Evolutionary conservation across 2,797 vertebrate species (phyloP), one percentile per base, ranked within the genome.

Genomic region (Macroramphosus scolopax): DNA sequence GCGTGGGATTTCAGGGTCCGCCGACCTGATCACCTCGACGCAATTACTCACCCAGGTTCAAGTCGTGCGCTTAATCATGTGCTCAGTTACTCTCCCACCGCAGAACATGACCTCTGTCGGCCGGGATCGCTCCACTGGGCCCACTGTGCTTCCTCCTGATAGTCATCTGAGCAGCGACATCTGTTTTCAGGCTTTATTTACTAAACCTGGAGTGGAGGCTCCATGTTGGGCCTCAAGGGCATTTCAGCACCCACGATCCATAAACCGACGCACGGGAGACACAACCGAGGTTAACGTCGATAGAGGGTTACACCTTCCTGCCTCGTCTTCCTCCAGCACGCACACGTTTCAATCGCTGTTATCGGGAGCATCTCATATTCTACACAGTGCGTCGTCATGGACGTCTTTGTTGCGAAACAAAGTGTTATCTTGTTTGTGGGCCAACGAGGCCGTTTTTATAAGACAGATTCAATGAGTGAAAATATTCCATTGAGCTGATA

Each of bases 151-250:
- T 74, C 68, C 61, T 63, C 68, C 61, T 41, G 68, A 72, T 59
- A 28, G 54, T 45, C 36, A 54, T 72, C 74, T 59, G 49, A 68
- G 68, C 30, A 29, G 34, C 20, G 31, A 71, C 78, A 76, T 79
- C 75, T 77, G 72, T 74, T 82, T 81, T 65, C 58, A 61, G 63
- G 47, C 34, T 30, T 52, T 73, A 65, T 79, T 83, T 76, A 72
- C 67, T 63, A 61, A 77, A 79, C 46, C 22, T 17, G 17, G 54
- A 73, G 51, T 35, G 63, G 24, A 79, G 74, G 42, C 66, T 60
- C 70, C 48, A 64, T 52, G 51, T 65, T 48, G 50, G 63, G 69
- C 75, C 54, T 44, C 34, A 59, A 70, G 73, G 72, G 51, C 68
- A 42, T 31, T 45, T 54, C 43, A 45, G 62, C 78, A 60, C 75